Evolutionary conservation across 2,113 vertebrate genomes (phyloP), one percentile per base, ranked within the genome.

Genomic region (Stigmatopora nigra): DNA sequence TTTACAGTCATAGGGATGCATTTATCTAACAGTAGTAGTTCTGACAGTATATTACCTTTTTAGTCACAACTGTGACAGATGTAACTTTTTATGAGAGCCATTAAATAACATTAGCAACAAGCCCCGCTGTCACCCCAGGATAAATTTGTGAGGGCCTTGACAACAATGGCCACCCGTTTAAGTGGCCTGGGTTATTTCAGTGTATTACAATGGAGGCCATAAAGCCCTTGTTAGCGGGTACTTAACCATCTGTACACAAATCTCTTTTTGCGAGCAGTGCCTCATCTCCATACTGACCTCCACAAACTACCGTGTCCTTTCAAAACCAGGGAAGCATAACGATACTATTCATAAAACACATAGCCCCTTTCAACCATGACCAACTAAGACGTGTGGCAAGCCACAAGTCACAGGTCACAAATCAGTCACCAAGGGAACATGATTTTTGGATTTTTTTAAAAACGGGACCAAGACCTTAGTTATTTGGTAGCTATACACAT

Each of bases 201-300:
- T 63, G 67, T 74, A 79, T 72, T 81, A 81, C 80, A 80, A 75
- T 77, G 72, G 78, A 73, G 87, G 81, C 73, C 77, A 78, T 78
- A 87, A 69, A 84, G 82, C 86, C 75, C 77, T 82, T 84, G 84
- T 87, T 89, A 90, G 86, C 69, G 63, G 84, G 73, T 83, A 88
- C 87, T 92, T 88, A 84, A 87, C 88, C 89, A 91, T 92, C 90
- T 91, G 91, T 87, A 87, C 86, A 84, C 82, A 85, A 72, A 73
- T 76, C 78, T 78, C 72, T 77, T 86, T 70, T 70, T 35, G 68
- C 81, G 68, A 72, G 51, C 66, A 61, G 5, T 20, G 78, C 58
- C 61, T 89, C 83, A 83, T 88, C 77, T 87, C 70, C 76, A 85
- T 78, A 79, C 70, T 83, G 87, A 90, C 88, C 89, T 88, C 88